These are phyloP conservation scores for Centrocercus urophasianus DNA, from an alignment of 2,113 vertebrate species.

Conservation along the genomic window DNA sequence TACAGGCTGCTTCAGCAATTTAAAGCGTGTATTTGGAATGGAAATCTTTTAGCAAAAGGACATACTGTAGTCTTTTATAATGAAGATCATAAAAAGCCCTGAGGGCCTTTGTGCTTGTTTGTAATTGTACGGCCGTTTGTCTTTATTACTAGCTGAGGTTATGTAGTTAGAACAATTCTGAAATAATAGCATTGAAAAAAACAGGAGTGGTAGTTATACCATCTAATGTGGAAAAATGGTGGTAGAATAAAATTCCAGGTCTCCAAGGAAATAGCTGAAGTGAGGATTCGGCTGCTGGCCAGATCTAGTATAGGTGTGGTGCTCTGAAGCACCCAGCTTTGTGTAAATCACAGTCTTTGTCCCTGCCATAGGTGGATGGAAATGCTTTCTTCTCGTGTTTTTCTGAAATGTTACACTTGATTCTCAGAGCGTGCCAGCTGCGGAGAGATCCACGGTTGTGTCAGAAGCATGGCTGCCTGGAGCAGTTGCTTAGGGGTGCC, in stretches of 20 bases:
- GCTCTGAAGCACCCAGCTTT: background rate
- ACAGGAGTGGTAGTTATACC: background rate
- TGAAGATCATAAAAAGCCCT: fast-evolving
- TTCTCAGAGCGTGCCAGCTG: background rate
- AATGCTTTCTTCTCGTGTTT: background rate
- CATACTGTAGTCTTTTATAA: background rate
- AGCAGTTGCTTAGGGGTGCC: fast-evolving
- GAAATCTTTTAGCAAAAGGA: background rate
- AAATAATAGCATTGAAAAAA: background rate
- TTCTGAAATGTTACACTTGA: background rate
- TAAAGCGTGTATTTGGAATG: background rate
- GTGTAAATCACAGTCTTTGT: background rate
- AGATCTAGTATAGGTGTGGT: background rate
- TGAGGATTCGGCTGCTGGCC: background rate
- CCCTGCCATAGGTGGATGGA: background rate
- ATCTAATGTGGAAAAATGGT: background rate
- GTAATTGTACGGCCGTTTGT: background rate
- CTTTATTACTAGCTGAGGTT: background rate
- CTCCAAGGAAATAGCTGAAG: background rate
- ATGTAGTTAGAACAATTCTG: background rate
- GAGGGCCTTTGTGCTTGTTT: background rate
- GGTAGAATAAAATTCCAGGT: background rate
- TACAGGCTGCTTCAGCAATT: background rate
- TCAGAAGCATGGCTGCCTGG: background rate
- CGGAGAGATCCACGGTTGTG: background rate